Evolutionary conservation across 2,797 vertebrate genomes (phyloP), one percentile per base, ranked within the genome.

Genomic region (Pipistrellus nathusii): DNA sequence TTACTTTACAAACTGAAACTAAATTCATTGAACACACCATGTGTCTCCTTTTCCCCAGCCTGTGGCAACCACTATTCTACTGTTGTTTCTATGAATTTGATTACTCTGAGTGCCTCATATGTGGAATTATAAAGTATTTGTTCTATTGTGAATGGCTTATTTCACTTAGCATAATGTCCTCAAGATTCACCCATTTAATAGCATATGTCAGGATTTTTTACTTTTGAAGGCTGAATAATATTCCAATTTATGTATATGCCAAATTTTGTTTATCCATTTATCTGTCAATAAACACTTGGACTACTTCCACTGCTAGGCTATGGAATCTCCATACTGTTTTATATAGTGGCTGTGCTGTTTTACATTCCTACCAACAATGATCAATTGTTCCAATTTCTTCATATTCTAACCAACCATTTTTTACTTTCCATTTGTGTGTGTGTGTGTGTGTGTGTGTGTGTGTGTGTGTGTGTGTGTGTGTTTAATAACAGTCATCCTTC

Each of bases 1-100:
- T 68, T 25, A 17, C 81, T 41, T 46, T 71, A n/a, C 20, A 76
- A 76, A 85, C 44, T 41, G 46, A 92, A 95, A 88, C 64, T 55
- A 10, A 55, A 38, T 12, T 7, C 35, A 57, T 78, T 30, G 78
- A 78, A 55, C 77, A 64, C 5, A 23, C 2, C 8, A 32, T 4
- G 17, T 18, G 48, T 41, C 27, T 35, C n/a, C 66, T 23, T 32
- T 3, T n/a, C 41, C 11, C 2, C 32, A 48, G 68, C 51, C 48
- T 83, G 41, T 57, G 8, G 38, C 82, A 86, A 66, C 25, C 30
- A 64, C 13, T 53, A 48, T 90, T 48, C 35, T 84, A 55, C 53
- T 55, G 51, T 21, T 73, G 78, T 38, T 81, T 88, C 77, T 68
- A 46, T 66, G 69, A 53, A 75, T 44, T 25, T 93, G 46, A 48